Conservation (phyloP, 2,888 invertebrate genomes). For the Petrophora chlorosata region DNA sequence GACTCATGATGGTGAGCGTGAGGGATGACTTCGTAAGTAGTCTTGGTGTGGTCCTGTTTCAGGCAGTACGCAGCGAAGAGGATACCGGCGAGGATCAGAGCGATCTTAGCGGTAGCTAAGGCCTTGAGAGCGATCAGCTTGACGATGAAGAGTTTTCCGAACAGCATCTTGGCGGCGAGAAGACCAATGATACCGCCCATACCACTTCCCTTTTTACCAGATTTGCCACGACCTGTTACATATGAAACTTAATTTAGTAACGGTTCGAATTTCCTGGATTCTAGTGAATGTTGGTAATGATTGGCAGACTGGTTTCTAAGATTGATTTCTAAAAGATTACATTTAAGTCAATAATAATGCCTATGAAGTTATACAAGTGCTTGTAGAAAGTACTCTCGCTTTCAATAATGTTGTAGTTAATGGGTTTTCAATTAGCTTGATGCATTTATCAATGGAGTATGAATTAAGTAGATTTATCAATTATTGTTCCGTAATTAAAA, state of each 20-base stretch:
- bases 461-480: too few species aligned
- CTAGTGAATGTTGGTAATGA: too few species aligned
- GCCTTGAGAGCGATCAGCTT: slow-evolving; percentile 93
- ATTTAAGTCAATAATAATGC: not conserved
- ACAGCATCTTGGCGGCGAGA: slow-evolving; percentile 69
- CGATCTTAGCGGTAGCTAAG: slow-evolving; percentile 91
- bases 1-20: slow-evolving; percentile 80
- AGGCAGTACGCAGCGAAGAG: slow-evolving; percentile 81
- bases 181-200: slow-evolving; percentile 88
- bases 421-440: too few species aligned
- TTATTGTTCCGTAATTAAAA: too few species aligned
- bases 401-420: not conserved
- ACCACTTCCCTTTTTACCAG: slow-evolving; percentile 88
- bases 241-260: slow-evolving; percentile 10
- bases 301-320: too few species aligned
- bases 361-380: not conserved
- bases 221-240: slow-evolving; percentile 87
- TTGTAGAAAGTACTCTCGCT: slow-evolving; percentile 1
- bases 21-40: slow-evolving; percentile 75
- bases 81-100: slow-evolving; percentile 88
- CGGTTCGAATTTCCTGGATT: too few species aligned
- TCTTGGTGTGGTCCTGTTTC: slow-evolving; percentile 74
- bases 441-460: too few species aligned
- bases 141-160: slow-evolving; percentile 87
- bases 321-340: too few species aligned